Evolutionary conservation across 2,888 invertebrate genomes (phyloP), one percentile per base, ranked within the genome.

Genomic region (Tinea pellionella): DNA sequence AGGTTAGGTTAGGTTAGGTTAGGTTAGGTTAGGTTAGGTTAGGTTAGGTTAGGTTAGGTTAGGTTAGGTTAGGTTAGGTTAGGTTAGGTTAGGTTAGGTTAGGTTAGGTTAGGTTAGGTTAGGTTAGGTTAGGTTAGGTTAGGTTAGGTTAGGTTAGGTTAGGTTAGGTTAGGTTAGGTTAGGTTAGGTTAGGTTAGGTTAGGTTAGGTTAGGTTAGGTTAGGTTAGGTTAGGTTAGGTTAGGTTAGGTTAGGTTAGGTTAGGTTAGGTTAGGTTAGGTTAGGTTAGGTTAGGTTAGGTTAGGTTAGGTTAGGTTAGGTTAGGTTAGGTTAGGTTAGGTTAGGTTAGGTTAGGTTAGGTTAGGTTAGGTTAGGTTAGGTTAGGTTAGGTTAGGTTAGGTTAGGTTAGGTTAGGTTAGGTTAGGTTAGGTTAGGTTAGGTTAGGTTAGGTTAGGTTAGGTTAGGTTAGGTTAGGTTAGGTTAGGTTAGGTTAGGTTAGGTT

Each of bases 121-220:
- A 60, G 60, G 60, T 60, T 60, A 60, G 60, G 60, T 60, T 60
- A 60, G 60, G 60, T 60, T 60, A 43, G 60, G 60, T 60, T 60
- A 60, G 60, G 60, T 60, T 60, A 60, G 60, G 60, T 60, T 60
- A 60, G 60, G 60, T 60, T 60, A 60, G 60, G 60, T 60, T 60
- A 60, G 60, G 60, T 60, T 60, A 60, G 60, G 60, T 60, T 60
- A 47, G 60, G 47, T 60, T 60, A 60, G 60, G 60, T 60, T 60
- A 51, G 60, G 60, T 60, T 60, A 60, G 60, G 60, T 60, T 60
- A 60, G 60, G 60, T 60, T 60, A 60, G 60, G 60, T 60, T 60
- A 60, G 60, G 12, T 60, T 60, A 60, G 60, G 60, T 60, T 60
- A 60, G 60, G 60, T 60, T 60, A 60, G 60, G 60, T 60, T 60